Percentiles rank a stretch among this genome's conserved stretches.
Conservation (phyloP, 1,140 invertebrate genomes). For the Papilio dardanus region DNA sequence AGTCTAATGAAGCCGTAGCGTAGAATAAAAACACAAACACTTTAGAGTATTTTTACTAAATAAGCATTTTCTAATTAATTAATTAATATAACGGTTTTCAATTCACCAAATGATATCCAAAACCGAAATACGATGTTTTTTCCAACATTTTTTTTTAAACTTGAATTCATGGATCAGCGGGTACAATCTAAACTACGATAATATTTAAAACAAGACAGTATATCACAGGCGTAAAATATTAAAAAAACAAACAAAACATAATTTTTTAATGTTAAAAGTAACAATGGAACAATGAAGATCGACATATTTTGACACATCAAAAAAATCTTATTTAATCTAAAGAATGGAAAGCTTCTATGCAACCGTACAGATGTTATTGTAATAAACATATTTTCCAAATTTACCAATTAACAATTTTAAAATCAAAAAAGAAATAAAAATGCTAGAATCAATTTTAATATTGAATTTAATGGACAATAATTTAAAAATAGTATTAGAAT, state of each 20-base stretch:
- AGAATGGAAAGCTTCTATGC: too few relatives aligned
- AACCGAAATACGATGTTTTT: neutral
- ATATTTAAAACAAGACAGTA: conserved; percentile 35
- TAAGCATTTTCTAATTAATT: neutral
- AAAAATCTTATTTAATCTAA: too few relatives aligned
- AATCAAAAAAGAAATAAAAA: too few relatives aligned
- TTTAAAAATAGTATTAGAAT: too few relatives aligned
- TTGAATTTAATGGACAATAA: too few relatives aligned
- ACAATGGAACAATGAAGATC: neutral
- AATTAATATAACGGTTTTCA: neutral
- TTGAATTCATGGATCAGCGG: neutral
- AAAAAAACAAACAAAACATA: conserved; percentile 21
- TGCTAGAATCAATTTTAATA: neutral
- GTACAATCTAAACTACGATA: conserved; percentile 24
- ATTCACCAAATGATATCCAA: neutral
- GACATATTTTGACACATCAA: too few relatives aligned
- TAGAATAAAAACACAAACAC: neutral
- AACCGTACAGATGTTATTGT: too few relatives aligned
- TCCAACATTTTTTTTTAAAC: neutral
- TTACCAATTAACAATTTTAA: too few relatives aligned
- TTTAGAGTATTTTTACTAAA: neutral
- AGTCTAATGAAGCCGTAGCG: too few relatives aligned
- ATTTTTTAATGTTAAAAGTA: conserved; percentile 3
- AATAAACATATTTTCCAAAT: too few relatives aligned
- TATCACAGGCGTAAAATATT: conserved; percentile 46